Evolutionary conservation across 2,113 vertebrate species (phyloP).

Genomic region (Lipophrys pholis): DNA sequence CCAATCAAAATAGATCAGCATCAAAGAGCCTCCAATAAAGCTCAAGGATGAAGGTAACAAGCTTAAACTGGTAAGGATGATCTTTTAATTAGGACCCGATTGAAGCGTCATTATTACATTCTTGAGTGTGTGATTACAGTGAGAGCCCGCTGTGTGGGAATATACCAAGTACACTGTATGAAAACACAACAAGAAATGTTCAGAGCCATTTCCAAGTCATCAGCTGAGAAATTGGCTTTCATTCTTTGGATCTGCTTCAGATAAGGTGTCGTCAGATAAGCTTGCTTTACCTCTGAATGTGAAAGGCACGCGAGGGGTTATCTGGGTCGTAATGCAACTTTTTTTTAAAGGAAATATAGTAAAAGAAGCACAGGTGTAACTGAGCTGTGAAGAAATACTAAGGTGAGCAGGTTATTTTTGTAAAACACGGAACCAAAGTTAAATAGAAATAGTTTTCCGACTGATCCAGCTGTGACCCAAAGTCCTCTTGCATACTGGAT

Average conservation of each 20-base stretch:
- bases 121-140: background rate
- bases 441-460: too few species aligned
- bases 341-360: too few species aligned
- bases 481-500: too few species aligned
- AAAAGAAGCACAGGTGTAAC: too few species aligned
- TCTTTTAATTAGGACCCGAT: constrained; percentile 1
- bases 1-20: constrained; percentile 73
- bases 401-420: too few species aligned
- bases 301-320: too few species aligned
- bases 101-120: background rate
- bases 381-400: too few species aligned
- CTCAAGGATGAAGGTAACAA: constrained; percentile 1
- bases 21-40: constrained; percentile 62
- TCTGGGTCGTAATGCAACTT: too few species aligned
- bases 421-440: too few species aligned
- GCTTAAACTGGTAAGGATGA: background rate
- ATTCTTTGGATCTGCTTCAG: background rate
- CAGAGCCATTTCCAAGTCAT: background rate
- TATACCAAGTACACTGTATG: background rate
- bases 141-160: background rate
- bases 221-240: background rate
- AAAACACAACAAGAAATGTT: constrained; percentile 7
- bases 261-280: background rate
- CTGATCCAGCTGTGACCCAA: too few species aligned
- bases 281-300: too few species aligned